Evolutionary conservation across 92 coral and sea anemone genomes (phyloP).

Genomic region (Epizoanthus ramosus): DNA sequence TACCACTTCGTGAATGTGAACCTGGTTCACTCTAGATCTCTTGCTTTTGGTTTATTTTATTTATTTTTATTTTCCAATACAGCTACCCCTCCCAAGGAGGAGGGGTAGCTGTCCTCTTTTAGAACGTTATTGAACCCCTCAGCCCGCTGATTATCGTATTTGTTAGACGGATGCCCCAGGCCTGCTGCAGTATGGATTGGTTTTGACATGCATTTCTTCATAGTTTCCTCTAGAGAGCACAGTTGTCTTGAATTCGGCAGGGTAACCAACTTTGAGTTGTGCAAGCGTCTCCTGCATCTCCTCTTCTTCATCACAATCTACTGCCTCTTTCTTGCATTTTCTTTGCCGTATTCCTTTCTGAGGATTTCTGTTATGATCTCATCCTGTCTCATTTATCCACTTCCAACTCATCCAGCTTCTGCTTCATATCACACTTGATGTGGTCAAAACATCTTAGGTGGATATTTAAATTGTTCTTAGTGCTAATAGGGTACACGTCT

Average conservation of each 20-base stretch:
- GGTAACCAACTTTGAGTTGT: slow-evolving; percentile 5
- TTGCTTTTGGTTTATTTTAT: background rate
- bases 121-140: slow-evolving; percentile 27
- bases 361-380: slow-evolving; percentile 1
- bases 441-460: slow-evolving; percentile 45
- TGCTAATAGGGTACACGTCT: slow-evolving; percentile 30
- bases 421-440: slow-evolving; percentile 27
- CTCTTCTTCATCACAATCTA: slow-evolving; percentile 9
- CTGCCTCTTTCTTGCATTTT: slow-evolving; percentile 15
- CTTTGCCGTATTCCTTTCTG: slow-evolving; percentile 12
- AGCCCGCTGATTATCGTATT: slow-evolving; percentile 12
- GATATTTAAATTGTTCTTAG: slow-evolving; percentile 32
- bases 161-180: slow-evolving; percentile 24
- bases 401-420: slow-evolving; percentile 7
- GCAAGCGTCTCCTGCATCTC: slow-evolving; percentile 20
- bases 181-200: slow-evolving; percentile 19
- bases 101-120: too few species aligned
- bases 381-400: background rate
- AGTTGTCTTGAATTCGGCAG: slow-evolving; percentile 5
- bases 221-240: slow-evolving; percentile 19
- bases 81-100: too few species aligned
- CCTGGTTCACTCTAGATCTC: background rate
- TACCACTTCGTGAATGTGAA: slow-evolving; percentile 25
- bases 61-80: too few species aligned
- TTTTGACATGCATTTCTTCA: slow-evolving; percentile 30